Base-by-base conservation (phyloP, 2,888 invertebrate species). In the Limnephilus marmoratus region DNA sequence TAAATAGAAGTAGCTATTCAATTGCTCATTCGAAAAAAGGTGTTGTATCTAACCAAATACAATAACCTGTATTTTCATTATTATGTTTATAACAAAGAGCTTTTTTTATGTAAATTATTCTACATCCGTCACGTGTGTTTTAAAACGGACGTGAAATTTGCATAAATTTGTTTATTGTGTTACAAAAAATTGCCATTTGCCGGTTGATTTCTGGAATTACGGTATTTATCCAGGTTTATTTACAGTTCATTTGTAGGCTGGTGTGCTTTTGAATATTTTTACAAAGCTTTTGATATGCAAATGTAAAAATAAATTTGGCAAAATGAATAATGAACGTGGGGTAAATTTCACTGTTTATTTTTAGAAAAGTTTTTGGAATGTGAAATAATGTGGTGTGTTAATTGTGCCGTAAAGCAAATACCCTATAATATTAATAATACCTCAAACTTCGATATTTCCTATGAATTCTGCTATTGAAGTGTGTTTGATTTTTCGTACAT, bases 281-380 rank as follows among this genome's bases (percentile, higher is more conserved):
- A 86, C 83, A 49, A 49, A 45, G n/a, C 86, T 49, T 86, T 86
- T 86, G 86, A 86, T n/a, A 86, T 86, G 86, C 45, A 45, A 86
- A 86, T 86, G 45, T n/a, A 29, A 41, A 86, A 86, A 86, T 13
- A 86, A 86, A 83, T 83, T 37, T 34, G 5, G 18, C 11, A 3
- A 86, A 45, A 45, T 45, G 86, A 86, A n/a, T 41, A 45, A 86
- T 86, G 68, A 68, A 68, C 68, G 68, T 68, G 24, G 68, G 7
- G 68, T 68, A 68, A 68, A 68, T 15, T 68, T 24, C 9, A 9
- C 24, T 18, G 68, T n/a, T 68, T 68, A 24, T 68, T 24, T 68
- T 24, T 9, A 68, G 24, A 68, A 68, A 68, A 68, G 68, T 68
- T 68, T 68, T 68, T 68, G 53, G 24, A 68, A 68, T 7, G 5